These are phyloP conservation scores for Eulemur macaco DNA, from an alignment of 2,113 vertebrate genomes.

Conservation along the genomic window DNA sequence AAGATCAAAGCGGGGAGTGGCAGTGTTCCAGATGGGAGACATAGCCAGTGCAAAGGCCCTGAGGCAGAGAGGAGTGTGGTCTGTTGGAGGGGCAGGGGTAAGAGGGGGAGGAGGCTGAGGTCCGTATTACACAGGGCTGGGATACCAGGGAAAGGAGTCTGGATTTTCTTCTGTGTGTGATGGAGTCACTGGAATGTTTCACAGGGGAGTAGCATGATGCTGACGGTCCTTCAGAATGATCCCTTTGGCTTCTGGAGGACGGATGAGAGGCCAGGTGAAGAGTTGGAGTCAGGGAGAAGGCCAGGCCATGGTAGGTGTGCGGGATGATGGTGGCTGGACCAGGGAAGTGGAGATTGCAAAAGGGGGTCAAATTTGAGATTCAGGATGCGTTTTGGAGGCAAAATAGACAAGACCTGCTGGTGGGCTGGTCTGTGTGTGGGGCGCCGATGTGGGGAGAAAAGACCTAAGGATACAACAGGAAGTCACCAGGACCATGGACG, in stretches of 20 bases:
- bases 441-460: neutral
- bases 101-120: neutral
- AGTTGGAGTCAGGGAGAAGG: neutral
- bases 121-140: neutral
- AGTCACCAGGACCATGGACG: neutral
- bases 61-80: neutral
- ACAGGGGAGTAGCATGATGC: neutral
- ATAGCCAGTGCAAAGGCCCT: neutral
- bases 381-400: neutral
- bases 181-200: neutral
- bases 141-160: neutral
- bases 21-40: neutral
- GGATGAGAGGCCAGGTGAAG: neutral
- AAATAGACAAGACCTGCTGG: neutral
- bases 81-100: neutral
- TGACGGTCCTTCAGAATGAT: neutral
- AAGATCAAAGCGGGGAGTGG: neutral
- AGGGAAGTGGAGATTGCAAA: neutral
- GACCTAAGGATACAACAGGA: neutral
- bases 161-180: neutral
- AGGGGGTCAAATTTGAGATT: neutral
- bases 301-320: neutral
- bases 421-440: too few relatives aligned
- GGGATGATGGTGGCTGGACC: neutral
- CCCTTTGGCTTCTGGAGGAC: neutral